Percentiles rank a stretch among this genome's conserved stretches.
These are phyloP conservation scores for Hycleus cichorii DNA, from an alignment of 1,140 invertebrate species.

Conservation along the genomic window DNA sequence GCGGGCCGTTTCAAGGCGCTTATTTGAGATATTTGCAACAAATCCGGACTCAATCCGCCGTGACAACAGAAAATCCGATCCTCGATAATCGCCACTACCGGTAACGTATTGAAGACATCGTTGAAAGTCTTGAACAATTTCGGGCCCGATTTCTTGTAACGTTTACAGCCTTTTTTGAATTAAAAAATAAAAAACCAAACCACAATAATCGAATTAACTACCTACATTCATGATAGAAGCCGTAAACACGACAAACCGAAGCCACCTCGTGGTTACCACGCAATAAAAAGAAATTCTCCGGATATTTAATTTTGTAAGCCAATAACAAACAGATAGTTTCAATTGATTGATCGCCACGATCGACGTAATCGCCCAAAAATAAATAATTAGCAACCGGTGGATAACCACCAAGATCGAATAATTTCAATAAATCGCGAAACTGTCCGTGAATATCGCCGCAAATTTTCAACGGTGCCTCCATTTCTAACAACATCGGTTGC, in stretches of 20 bases:
- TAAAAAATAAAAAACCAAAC: too few species aligned
- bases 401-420: conserved; percentile 96
- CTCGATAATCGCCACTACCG: conserved; percentile 76
- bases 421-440: conserved; percentile 80
- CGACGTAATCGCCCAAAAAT: conserved; percentile 89
- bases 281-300: conserved; percentile 85
- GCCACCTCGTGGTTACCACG: conserved; percentile 83
- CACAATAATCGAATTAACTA: not conserved
- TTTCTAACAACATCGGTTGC: conserved; percentile 93
- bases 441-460: conserved; percentile 97
- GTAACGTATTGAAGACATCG: conserved; percentile 80
- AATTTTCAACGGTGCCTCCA: conserved; percentile 97
- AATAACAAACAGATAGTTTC: conserved; percentile 80
- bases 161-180: conserved; percentile 20
- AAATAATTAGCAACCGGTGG: conserved; percentile 93
- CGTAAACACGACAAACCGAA: conserved; percentile 77
- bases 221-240: conserved; percentile 73
- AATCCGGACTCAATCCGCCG: conserved; percentile 74
- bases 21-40: conserved; percentile 60
- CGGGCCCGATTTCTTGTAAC: conserved; percentile 55
- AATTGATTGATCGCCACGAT: conserved; percentile 77
- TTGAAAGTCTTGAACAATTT: conserved; percentile 82
- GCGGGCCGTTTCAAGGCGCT: conserved; percentile 60
- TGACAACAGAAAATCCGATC: conserved; percentile 85
- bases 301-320: conserved; percentile 93